phyloP scores from a whole-genome alignment of 2,797 vertebrate species.

The Semaprochilodus insignis region DNA sequence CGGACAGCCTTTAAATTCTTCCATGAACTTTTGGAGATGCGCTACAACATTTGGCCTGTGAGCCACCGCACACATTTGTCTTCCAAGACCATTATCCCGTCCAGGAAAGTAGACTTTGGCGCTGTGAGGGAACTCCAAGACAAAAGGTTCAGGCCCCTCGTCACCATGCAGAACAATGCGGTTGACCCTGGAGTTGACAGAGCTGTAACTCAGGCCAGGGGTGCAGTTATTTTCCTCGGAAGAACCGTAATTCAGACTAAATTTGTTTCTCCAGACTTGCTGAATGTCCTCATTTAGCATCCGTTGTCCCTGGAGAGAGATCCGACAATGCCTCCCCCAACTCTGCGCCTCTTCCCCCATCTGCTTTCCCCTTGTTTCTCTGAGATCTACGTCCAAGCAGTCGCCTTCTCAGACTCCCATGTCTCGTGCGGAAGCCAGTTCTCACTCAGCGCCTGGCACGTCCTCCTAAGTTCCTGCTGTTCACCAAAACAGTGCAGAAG shows the following conservation, averaged over 20 bases:
- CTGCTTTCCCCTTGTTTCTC: conserved; percentile 9
- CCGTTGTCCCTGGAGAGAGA: conserved; percentile 46
- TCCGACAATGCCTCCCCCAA: neutral
- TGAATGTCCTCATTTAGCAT: conserved; percentile 43
- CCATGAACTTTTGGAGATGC: neutral
- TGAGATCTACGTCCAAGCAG: conserved; percentile 18
- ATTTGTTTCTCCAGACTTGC: conserved; percentile 35
- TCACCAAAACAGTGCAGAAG: neutral
- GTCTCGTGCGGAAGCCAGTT: conserved; percentile 21
- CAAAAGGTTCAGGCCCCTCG: conserved; percentile 17
- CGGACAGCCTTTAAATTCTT: neutral
- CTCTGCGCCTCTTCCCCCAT: conserved; percentile 9
- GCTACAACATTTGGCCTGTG: conserved; percentile 24
- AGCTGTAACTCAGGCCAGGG: conserved; percentile 47
- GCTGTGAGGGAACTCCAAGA: neutral
- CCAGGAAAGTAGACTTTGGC: conserved; percentile 28
- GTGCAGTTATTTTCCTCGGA: conserved; percentile 42
- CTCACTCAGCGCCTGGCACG: conserved; percentile 10
- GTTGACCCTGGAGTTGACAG: conserved; percentile 22
- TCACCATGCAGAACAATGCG: conserved; percentile 47
- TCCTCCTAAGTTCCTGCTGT: neutral
- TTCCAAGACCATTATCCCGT: conserved; percentile 8
- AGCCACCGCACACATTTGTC: conserved; percentile 28
- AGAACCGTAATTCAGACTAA: conserved; percentile 49
- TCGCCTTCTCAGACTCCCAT: conserved; percentile 15